Percentiles rank a stretch among this genome's conserved stretches.
phyloP scores from a whole-genome alignment of 2,888 invertebrate species.

The Dichetophora obliterata region DNA sequence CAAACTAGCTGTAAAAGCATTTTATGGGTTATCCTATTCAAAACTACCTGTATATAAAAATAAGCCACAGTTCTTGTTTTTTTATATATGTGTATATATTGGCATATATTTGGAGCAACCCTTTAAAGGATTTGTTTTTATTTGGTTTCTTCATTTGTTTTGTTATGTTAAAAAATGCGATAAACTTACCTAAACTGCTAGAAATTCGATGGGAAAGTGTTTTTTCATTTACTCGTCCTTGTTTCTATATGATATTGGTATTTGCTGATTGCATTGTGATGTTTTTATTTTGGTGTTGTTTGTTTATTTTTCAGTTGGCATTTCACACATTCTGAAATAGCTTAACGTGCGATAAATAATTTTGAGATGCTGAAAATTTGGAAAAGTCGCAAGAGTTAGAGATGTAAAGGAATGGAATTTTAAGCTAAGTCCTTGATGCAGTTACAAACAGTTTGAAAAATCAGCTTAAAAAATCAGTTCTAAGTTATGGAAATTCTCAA shows the following conservation, averaged over 20 bases:
- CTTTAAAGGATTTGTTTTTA: not conserved
- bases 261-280: conserved; percentile 12
- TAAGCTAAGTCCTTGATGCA: not conserved
- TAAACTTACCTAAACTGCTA: not conserved
- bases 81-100: not conserved
- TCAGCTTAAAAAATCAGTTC: no score
- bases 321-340: not conserved
- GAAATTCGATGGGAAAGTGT: not conserved
- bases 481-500: no score
- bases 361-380: not conserved
- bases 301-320: not conserved
- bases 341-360: not conserved
- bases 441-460: no score
- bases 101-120: not conserved
- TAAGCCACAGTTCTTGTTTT: not conserved
- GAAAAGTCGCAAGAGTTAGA: not conserved
- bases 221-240: not conserved
- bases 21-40: conserved; percentile 20
- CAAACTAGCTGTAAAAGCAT: conserved; percentile 10
- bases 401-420: not conserved
- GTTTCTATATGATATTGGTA: no score
- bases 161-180: not conserved
- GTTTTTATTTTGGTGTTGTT: not conserved
- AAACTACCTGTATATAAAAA: conserved; percentile 8
- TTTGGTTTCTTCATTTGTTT: not conserved